phyloP scores from a whole-genome alignment of 2,888 invertebrate species.

The Napeogenes inachia region DNA sequence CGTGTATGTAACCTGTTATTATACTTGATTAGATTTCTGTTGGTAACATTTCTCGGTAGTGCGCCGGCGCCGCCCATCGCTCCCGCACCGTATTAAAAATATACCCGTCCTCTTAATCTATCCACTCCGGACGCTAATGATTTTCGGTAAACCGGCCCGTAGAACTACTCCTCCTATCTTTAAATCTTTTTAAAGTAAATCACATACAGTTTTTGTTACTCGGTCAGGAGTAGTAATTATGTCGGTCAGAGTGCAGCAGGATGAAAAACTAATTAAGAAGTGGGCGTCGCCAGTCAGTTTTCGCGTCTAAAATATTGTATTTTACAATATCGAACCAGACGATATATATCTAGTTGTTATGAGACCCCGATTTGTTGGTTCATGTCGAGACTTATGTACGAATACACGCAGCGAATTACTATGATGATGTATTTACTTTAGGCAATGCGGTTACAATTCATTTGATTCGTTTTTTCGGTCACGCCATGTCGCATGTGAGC shows the following conservation, averaged over 20 bases:
- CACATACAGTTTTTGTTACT: constrained; percentile 67
- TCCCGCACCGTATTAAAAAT: constrained; percentile 74
- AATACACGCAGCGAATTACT: constrained; percentile 60
- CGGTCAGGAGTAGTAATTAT: constrained; percentile 74
- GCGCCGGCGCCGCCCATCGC: constrained; percentile 72
- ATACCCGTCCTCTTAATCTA: constrained; percentile 70
- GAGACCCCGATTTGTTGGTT: no score
- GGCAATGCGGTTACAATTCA: constrained; percentile 58
- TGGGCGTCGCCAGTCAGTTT: constrained; percentile 61
- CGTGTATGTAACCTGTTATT: constrained; percentile 75
- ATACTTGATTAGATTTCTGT: constrained; percentile 77
- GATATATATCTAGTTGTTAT: no score
- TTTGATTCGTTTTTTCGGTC: constrained; percentile 71
- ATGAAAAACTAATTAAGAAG: constrained; percentile 74
- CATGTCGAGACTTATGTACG: constrained; percentile 22
- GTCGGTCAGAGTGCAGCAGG: constrained; percentile 75
- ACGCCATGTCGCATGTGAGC: constrained; percentile 75
- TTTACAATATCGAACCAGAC: constrained; percentile 43
- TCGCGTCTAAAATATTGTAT: constrained; percentile 57
- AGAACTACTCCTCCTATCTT: constrained; percentile 68
- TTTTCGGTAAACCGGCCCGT: constrained; percentile 75
- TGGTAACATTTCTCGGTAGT: constrained; percentile 78
- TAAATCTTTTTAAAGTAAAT: constrained; percentile 72
- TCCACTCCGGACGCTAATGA: constrained; percentile 72
- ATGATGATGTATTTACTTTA: constrained; percentile 69